phyloP scores from a whole-genome alignment of 1,140 invertebrate species.

The Sycobia sp. region DNA sequence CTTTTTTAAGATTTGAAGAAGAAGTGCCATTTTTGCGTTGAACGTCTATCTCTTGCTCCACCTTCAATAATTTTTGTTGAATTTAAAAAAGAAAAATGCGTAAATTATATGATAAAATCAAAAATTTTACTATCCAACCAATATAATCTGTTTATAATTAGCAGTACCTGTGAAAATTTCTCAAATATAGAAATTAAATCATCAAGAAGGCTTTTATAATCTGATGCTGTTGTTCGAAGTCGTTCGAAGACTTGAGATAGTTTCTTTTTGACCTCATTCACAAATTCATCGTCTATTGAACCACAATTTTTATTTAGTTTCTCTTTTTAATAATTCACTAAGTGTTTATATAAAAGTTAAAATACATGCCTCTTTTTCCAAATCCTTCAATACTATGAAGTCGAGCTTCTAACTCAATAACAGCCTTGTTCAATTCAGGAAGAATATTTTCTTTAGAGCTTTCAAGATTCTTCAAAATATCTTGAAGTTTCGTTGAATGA shows the following conservation, averaged over 20 bases:
- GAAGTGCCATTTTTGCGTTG: background rate
- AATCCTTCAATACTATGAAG: constrained; percentile 70
- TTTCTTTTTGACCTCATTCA: constrained; percentile 66
- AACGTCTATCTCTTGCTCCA: constrained; percentile 47
- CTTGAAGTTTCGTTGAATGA: constrained; percentile 65
- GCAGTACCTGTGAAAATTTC: constrained; percentile 68
- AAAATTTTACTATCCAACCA: background rate
- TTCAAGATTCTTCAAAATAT: constrained; percentile 67
- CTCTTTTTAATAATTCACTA: background rate
- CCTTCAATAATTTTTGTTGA: constrained; percentile 36
- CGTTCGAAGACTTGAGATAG: constrained; percentile 71
- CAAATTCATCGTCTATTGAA: constrained; percentile 45
- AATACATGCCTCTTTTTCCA: constrained; percentile 50
- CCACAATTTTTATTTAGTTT: constrained; percentile 5
- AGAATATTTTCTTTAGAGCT: constrained; percentile 66
- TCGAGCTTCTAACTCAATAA: constrained; percentile 73
- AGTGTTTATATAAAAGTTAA: background rate
- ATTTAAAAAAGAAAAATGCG: background rate
- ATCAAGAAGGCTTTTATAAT: constrained; percentile 77
- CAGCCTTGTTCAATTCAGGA: constrained; percentile 69
- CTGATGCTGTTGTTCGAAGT: constrained; percentile 70
- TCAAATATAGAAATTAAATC: constrained; percentile 75
- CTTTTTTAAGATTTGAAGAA: constrained; percentile 30
- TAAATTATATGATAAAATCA: background rate
- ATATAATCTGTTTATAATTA: background rate